phyloP scores from a whole-genome alignment of 1,140 invertebrate species.

The Cepaea nemoralis region DNA sequence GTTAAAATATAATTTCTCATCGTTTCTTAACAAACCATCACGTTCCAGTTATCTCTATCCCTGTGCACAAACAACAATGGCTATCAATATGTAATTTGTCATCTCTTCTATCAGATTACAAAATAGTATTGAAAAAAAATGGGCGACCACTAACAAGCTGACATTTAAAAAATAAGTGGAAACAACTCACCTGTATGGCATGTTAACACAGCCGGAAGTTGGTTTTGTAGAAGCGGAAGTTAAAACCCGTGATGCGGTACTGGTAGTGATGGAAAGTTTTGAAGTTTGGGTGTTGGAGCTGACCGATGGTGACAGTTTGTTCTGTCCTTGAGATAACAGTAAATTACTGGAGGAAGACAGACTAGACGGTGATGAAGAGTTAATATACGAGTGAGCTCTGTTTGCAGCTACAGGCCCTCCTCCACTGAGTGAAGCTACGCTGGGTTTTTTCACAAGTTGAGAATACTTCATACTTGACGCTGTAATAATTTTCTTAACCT shows the following conservation, averaged over 20 bases:
- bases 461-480: slow-evolving; percentile 23
- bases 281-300: slow-evolving; percentile 51
- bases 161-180: too few relatives aligned
- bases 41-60: too few relatives aligned
- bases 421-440: neutral
- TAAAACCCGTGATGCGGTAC: slow-evolving; percentile 28
- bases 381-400: neutral
- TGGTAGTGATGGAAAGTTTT: slow-evolving; percentile 62
- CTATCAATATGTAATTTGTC: too few relatives aligned
- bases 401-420: neutral
- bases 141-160: too few relatives aligned
- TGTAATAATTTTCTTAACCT: slow-evolving; percentile 77
- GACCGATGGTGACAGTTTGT: slow-evolving; percentile 25
- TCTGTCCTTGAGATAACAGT: slow-evolving; percentile 39
- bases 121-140: too few relatives aligned
- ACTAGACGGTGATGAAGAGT: slow-evolving; percentile 10
- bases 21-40: too few relatives aligned
- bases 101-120: too few relatives aligned
- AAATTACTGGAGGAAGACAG: slow-evolving; percentile 24
- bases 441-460: neutral
- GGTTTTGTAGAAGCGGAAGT: slow-evolving; percentile 39
- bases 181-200: slow-evolving; percentile 79
- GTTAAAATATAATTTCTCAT: too few relatives aligned
- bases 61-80: slow-evolving; percentile 75
- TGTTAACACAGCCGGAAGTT: slow-evolving; percentile 79